Percentiles rank a stretch among this genome's conserved stretches.
phyloP scores from a whole-genome alignment of 2,113 vertebrate genomes.

The Xiphophorus couchianus region DNA sequence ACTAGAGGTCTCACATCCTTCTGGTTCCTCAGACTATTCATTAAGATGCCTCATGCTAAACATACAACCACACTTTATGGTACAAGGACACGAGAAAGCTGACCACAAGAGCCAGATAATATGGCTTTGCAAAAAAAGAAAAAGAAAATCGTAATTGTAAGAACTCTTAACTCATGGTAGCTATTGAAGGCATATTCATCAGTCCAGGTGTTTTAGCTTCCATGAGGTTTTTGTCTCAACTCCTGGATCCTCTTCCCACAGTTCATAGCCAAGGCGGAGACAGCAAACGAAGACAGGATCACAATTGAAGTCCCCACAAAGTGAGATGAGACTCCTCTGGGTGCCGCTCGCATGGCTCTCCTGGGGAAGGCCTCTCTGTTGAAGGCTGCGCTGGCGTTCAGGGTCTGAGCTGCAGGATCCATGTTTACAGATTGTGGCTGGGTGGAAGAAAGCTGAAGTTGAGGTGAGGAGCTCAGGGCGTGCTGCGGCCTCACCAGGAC shows the following conservation, averaged over 20 bases:
- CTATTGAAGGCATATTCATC: constrained; percentile 6
- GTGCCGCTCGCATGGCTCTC: constrained; percentile 44
- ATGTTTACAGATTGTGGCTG: constrained; percentile 29
- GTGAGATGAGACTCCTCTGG: constrained; percentile 74
- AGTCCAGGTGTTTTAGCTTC: constrained; percentile 24
- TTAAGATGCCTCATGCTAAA: not conserved
- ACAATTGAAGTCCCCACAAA: constrained; percentile 78
- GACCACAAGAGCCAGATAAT: no score
- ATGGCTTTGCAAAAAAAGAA: no score
- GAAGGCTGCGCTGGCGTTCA: constrained; percentile 14
- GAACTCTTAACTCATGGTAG: not conserved
- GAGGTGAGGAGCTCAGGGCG: not conserved
- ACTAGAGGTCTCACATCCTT: constrained; percentile 1
- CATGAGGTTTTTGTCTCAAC: constrained; percentile 55
- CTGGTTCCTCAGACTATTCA: not conserved
- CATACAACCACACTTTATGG: not conserved
- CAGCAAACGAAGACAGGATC: constrained; percentile 75
- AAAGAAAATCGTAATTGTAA: no score
- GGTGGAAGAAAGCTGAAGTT: not conserved
- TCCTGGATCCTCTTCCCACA: constrained; percentile 72
- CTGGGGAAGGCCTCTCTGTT: constrained; percentile 44
- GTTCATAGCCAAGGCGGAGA: constrained; percentile 79
- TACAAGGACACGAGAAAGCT: not conserved
- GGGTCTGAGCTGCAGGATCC: constrained; percentile 52
- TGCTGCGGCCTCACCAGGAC: constrained; percentile 2